Base-by-base conservation (phyloP, 1,140 invertebrate species). In the Drosophila asahinai region DNA sequence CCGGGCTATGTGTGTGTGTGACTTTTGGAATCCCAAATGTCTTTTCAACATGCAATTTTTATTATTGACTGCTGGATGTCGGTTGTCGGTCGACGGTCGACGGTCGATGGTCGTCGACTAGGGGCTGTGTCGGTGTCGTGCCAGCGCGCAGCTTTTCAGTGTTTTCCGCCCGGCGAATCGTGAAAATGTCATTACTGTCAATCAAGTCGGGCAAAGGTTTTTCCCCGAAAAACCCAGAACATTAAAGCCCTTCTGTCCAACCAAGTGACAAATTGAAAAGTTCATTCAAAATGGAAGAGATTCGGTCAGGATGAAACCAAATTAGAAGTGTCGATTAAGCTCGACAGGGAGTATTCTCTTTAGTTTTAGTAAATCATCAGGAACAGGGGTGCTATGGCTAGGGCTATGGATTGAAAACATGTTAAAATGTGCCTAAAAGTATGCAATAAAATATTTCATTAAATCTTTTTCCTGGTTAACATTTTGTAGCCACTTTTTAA, bases 121-220 rank as follows among this genome's bases (percentile, higher is more conserved):
- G 52, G 52, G 52, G 14, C 36, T 12, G 33, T 48, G 59, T 19
- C 65, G 73, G 71, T 86, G 82, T 84, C 84, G 84, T 87, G 84
- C 81, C 77, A 80, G 68, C 67, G 54, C 68, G 68, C 81, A 81
- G 84, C 84, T 87, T 89, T 84, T 81, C 84, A 89, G 73, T 75
- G 79, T 87, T 87, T 87, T 89, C 84, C 84, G 84, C 84, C 70
- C 77, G 81, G 67, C 77, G 84, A 87, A 87, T 87, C 81, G 84
- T 83, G 86, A 83, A 87, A 87, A 87, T 87, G 83, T 86, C 83
- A 87, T 86, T 86, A 86, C 83, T 86, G 83, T 86, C 83, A 87
- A 86, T 86, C 83, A 86, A 83, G 84, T 77, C 22, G 76, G 60
- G 64, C 72, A 77, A 81, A 72, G 77, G 77, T 79, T 67, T 80